These are phyloP conservation scores for Sminthurinus aureus DNA, from an alignment of 2,888 invertebrate genomes.

Conservation along the genomic window DNA sequence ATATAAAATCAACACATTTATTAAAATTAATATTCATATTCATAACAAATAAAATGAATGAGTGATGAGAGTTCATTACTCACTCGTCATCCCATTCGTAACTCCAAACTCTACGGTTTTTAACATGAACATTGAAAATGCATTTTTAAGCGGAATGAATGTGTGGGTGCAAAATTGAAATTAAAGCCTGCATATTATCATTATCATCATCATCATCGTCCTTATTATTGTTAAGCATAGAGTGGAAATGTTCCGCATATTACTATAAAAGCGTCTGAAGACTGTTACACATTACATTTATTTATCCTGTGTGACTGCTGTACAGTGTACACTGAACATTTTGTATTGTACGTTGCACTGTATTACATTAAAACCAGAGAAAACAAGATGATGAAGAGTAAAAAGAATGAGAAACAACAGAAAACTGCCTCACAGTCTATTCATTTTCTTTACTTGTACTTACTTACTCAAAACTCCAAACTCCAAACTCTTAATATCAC, in stretches of 20 bases:
- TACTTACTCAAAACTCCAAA: too few species aligned
- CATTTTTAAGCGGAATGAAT: neutral
- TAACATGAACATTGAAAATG: too few species aligned
- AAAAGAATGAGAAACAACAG: neutral
- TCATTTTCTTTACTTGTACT: neutral
- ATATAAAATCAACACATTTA: neutral
- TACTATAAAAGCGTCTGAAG: too few species aligned
- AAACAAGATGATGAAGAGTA: neutral
- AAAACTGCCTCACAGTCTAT: constrained; percentile 31
- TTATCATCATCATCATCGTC: too few species aligned
- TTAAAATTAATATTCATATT: neutral
- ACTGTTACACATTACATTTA: too few species aligned
- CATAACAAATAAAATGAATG: neutral
- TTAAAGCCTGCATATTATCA: constrained; percentile 11
- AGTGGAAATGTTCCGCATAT: constrained; percentile 24
- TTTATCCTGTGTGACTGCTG: constrained; percentile 5
- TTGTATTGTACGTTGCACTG: neutral
- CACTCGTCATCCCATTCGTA: too few species aligned
- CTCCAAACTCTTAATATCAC: too few species aligned
- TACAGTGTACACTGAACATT: too few species aligned
- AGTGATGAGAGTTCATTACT: too few species aligned
- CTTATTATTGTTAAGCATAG: neutral
- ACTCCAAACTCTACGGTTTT: too few species aligned
- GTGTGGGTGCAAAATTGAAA: constrained; percentile 34
- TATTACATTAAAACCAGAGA: neutral